These are phyloP conservation scores for Steinernema carpocapsae DNA, from an alignment of 2,888 invertebrate genomes.

Conservation along the genomic window DNA sequence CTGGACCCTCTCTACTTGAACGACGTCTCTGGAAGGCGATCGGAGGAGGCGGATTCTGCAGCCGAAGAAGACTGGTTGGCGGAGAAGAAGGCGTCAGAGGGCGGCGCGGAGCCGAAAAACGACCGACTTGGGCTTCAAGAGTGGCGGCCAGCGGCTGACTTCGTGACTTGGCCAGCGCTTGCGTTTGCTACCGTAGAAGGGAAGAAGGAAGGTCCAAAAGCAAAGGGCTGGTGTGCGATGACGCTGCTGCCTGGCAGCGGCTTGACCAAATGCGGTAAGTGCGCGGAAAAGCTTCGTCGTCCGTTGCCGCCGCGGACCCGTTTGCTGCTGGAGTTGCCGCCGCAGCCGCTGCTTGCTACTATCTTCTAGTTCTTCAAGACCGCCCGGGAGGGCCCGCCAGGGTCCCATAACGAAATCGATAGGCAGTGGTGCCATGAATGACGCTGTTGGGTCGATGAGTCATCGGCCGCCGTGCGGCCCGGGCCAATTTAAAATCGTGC, in stretches of 20 bases:
- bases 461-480: constrained; percentile 27
- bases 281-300: constrained; percentile 20
- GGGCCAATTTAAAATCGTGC: constrained; percentile 28
- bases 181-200: constrained; percentile 33
- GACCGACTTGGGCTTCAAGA: neutral
- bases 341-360: constrained; percentile 3
- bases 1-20: neutral
- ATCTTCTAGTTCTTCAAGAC: constrained; percentile 22
- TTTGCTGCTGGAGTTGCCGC: neutral
- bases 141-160: constrained; percentile 19
- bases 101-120: neutral
- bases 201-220: neutral
- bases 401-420: constrained; percentile 34
- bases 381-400: constrained; percentile 12
- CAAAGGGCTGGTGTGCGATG: neutral
- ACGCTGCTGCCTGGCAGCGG: constrained; percentile 18
- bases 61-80: neutral
- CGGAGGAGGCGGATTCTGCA: neutral
- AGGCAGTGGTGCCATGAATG: constrained; percentile 30
- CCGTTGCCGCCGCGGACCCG: neutral
- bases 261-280: constrained; percentile 23
- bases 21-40: too few relatives aligned
- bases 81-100: neutral
- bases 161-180: constrained; percentile 1
- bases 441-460: constrained; percentile 25